Percentiles rank a stretch among this genome's conserved stretches.
Conservation (phyloP, 2,888 invertebrate species). For the Anthrax anthrax region DNA sequence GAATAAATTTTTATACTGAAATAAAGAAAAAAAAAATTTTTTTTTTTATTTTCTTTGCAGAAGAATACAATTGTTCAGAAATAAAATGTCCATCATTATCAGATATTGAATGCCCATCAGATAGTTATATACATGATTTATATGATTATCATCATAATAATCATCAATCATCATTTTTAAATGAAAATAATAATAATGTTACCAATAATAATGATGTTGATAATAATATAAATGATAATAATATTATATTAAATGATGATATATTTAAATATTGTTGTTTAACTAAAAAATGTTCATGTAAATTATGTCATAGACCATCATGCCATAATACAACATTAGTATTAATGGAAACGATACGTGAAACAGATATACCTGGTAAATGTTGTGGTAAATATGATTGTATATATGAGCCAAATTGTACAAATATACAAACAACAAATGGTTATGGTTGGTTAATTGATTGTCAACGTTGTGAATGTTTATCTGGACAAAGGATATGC, state of each 20-base stretch:
- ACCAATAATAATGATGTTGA: slow-evolving; percentile 10
- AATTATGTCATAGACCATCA: slow-evolving; percentile 27
- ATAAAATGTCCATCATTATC: slow-evolving; percentile 26
- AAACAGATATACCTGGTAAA: slow-evolving; percentile 29
- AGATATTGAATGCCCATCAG: slow-evolving; percentile 26
- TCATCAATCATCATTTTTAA: no score
- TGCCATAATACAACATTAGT: slow-evolving; percentile 22
- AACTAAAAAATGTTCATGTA: slow-evolving; percentile 26
- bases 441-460: slow-evolving; percentile 23
- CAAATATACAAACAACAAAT: slow-evolving; percentile 19
- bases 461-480: slow-evolving; percentile 27
- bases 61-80: slow-evolving; percentile 22
- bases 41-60: no score
- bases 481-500: slow-evolving; percentile 23
- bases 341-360: slow-evolving; percentile 22
- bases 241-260: slow-evolving; percentile 17
- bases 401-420: slow-evolving; percentile 31
- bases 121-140: slow-evolving; percentile 25
- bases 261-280: slow-evolving; percentile 26
- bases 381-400: slow-evolving; percentile 39
- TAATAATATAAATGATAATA: slow-evolving; percentile 8
- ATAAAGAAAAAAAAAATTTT: no score
- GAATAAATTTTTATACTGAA: no score
- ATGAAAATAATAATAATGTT: slow-evolving; percentile 8
- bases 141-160: slow-evolving; percentile 8